A percentile compares a stretch with the other conserved stretches of the same genome.
phyloP scores from a whole-genome alignment of 2,888 invertebrate species.

The Nycteola revayana region DNA sequence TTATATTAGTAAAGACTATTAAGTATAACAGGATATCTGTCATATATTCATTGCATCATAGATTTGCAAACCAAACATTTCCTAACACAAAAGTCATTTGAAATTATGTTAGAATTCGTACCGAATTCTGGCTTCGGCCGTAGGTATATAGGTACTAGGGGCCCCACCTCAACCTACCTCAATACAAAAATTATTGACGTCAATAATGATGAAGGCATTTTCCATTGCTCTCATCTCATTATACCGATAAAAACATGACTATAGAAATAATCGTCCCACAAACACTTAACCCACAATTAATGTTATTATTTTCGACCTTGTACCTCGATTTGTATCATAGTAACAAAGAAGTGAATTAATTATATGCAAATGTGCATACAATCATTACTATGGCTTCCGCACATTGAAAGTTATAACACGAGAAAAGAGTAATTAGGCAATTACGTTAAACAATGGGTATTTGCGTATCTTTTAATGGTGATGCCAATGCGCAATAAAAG shows the following conservation, averaged over 20 bases:
- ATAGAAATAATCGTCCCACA: constrained; percentile 37
- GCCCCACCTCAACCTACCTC: constrained; percentile 22
- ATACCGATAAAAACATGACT: constrained; percentile 21
- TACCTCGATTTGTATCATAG: constrained; percentile 65
- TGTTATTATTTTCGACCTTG: constrained; percentile 63
- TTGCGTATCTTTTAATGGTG: constrained; percentile 24
- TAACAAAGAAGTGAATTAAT: constrained; percentile 65
- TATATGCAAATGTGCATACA: constrained; percentile 66
- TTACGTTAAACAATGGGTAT: constrained; percentile 52
- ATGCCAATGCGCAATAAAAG: constrained; percentile 17
- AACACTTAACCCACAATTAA: constrained; percentile 54
- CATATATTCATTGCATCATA: too few relatives aligned
- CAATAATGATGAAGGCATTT: constrained; percentile 19
- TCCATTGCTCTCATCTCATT: constrained; percentile 15
- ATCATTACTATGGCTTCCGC: constrained; percentile 59
- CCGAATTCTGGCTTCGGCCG: constrained; percentile 5
- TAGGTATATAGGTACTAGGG: not conserved
- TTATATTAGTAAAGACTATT: too few relatives aligned
- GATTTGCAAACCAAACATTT: too few relatives aligned
- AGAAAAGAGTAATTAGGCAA: constrained; percentile 63
- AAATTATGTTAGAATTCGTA: too few relatives aligned
- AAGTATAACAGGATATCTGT: too few relatives aligned
- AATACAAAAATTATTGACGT: constrained; percentile 12
- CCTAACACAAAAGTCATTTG: too few relatives aligned
- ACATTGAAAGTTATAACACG: constrained; percentile 68